phyloP scores from a whole-genome alignment of 1,140 invertebrate species.

The Pantala flavescens region DNA sequence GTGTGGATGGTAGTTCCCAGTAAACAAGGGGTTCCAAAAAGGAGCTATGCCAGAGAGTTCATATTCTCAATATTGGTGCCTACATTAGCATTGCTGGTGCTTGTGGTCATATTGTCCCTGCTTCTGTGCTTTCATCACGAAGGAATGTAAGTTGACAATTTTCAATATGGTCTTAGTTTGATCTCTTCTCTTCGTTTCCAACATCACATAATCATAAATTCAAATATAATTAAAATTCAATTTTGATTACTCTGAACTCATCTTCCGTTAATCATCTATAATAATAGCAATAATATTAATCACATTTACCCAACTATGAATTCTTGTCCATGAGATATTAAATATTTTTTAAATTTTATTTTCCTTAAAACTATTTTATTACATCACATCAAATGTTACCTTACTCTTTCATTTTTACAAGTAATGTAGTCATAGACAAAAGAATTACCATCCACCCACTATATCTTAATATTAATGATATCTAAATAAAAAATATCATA shows the following conservation, averaged over 20 bases:
- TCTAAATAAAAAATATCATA: no score
- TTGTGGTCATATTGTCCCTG: constrained; percentile 54
- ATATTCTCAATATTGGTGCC: constrained; percentile 59
- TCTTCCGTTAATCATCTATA: no score
- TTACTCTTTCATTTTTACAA: no score
- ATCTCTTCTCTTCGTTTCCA: background rate
- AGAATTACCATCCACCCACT: no score
- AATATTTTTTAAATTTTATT: no score
- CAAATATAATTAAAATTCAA: background rate
- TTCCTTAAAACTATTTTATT: no score
- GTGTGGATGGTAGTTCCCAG: constrained; percentile 43
- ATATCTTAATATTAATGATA: no score
- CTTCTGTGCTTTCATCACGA: constrained; percentile 67
- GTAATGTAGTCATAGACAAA: no score
- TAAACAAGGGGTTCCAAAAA: constrained; percentile 47
- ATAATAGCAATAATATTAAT: no score
- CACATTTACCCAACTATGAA: no score
- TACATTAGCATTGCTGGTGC: constrained; percentile 50
- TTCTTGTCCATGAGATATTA: no score
- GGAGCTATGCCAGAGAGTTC: constrained; percentile 60
- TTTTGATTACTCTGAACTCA: background rate
- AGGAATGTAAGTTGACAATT: constrained; percentile 54
- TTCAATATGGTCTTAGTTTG: background rate
- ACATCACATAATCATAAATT: background rate
- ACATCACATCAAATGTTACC: no score